Conservation (phyloP, 2,797 vertebrate species). For the Atherinosoma microstoma region DNA sequence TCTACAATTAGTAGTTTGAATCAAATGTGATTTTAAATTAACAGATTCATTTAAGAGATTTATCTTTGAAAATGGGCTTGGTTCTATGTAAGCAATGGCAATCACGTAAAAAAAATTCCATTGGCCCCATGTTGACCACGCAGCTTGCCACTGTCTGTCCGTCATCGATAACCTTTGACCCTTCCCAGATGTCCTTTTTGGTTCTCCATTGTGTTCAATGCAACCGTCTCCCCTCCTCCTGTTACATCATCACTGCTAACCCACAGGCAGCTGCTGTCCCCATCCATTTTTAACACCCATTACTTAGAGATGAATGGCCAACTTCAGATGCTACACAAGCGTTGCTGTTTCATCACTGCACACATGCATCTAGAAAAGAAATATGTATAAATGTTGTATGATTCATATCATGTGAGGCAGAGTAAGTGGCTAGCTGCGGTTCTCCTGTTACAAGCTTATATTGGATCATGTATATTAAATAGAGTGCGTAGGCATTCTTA, state of each 20-base stretch:
- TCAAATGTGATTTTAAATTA: neutral
- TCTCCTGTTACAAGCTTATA: constrained; percentile 1
- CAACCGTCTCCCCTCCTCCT: constrained; percentile 54
- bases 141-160: constrained; percentile 25
- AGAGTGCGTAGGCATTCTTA: constrained; percentile 3
- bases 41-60: neutral
- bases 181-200: constrained; percentile 65
- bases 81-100: neutral
- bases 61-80: neutral
- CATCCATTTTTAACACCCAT: constrained; percentile 74
- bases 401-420: constrained; percentile 12
- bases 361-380: constrained; percentile 22
- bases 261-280: constrained; percentile 72
- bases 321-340: constrained; percentile 43
- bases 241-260: constrained; percentile 70
- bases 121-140: neutral
- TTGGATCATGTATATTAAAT: constrained; percentile 4
- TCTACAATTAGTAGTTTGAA: neutral
- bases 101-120: neutral
- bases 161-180: constrained; percentile 59
- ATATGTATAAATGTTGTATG: constrained; percentile 25
- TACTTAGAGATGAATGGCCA: constrained; percentile 65
- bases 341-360: constrained; percentile 42
- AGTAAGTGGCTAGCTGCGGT: constrained; percentile 21
- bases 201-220: constrained; percentile 60